Base-by-base conservation (phyloP, 2,888 invertebrate species). In the Autographa gamma region DNA sequence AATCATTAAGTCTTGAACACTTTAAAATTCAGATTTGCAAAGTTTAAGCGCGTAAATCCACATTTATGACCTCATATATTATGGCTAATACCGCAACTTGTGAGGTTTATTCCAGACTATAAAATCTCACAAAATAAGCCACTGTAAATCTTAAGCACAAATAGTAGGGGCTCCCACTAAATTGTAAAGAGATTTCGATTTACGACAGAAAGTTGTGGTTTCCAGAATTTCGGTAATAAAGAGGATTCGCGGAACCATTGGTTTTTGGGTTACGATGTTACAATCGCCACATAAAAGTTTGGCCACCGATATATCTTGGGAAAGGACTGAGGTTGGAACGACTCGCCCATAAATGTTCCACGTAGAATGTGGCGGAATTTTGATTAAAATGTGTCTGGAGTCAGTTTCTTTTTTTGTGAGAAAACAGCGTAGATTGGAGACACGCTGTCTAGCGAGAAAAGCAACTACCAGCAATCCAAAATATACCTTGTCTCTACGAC, bases 181-280 rank as follows among this genome's bases (percentile, higher is more conserved):
- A 84, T 83, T 85, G 80, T 88, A 85, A 91, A 87, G 77, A 88
- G 76, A 90, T 86, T 68, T 80, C 83, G 83, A 88, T 91, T 91
- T 90, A 91, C 88, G 88, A 90, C 86, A 74, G 85, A 89, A 88
- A 87, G 85, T 86, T 79, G 86, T 71, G 84, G 84, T 89, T 89
- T 88, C 77, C 86, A 85, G 88, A 88, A 90, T 83, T 90, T 88
- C 82, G 80, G 78, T 66, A 74, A 71, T 76, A 73, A 79, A 76
- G 72, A 71, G 73, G 80, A 76, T 88, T 86, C 85, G 80, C 76
- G 76, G 80, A 75, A 78, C 74, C 78, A 77, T 81, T 85, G 82
- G 83, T 85, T 77, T 82, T 63, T 69, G 76, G 77, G 82, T 85
- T 75, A 82, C 69, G 71, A 73, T 69, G 66, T 56, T 80, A 82